phyloP scores from a whole-genome alignment of 2,797 vertebrate genomes.

The Coccyzus lansbergi region DNA sequence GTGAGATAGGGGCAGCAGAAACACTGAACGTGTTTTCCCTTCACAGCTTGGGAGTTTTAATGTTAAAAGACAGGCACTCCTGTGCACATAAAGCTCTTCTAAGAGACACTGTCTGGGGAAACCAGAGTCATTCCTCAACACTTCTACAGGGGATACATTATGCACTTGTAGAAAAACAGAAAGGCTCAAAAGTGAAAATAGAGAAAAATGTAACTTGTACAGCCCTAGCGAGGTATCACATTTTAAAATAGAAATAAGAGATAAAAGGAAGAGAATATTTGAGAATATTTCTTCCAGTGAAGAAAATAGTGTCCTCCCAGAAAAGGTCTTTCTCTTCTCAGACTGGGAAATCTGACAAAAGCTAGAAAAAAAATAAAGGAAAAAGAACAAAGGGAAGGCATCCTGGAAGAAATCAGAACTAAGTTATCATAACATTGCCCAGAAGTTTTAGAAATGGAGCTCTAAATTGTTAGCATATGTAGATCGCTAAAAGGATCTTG shows the following conservation, averaged over 20 bases:
- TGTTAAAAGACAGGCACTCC: neutral
- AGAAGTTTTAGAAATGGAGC: neutral
- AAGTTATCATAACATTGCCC: neutral
- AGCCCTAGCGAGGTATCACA: neutral
- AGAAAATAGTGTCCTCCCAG: neutral
- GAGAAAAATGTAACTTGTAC: neutral
- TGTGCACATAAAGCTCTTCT: neutral
- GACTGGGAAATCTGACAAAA: neutral
- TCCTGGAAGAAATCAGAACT: neutral
- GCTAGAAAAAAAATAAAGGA: neutral
- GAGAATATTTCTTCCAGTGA: neutral
- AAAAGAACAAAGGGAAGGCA: neutral
- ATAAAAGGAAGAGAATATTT: neutral
- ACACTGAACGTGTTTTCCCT: neutral
- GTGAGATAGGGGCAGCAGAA: neutral
- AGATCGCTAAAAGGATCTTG: neutral
- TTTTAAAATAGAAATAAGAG: conserved; percentile 14
- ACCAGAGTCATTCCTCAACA: neutral
- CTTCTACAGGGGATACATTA: neutral
- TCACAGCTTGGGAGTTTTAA: neutral
- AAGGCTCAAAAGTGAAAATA: neutral
- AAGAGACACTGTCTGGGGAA: neutral
- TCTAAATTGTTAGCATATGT: neutral
- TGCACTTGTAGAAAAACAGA: neutral
- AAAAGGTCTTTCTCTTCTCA: neutral